These are phyloP conservation scores for Burhinus bistriatus DNA, from an alignment of 2,113 vertebrate species.

Conservation along the genomic window DNA sequence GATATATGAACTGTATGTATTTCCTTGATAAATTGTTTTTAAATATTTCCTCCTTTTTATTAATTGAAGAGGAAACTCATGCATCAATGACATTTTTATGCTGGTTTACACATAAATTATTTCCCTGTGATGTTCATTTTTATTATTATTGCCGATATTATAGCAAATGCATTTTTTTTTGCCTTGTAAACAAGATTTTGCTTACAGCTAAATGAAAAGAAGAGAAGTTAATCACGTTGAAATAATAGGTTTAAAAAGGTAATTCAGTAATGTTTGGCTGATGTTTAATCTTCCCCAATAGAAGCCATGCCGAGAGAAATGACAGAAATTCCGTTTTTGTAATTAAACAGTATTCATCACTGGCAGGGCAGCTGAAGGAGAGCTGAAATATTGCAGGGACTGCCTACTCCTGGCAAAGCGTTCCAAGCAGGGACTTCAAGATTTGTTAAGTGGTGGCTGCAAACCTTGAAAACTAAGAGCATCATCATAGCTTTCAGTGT, in stretches of 20 bases:
- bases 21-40: conserved; percentile 93
- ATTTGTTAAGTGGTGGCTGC: not conserved
- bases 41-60: conserved; percentile 98
- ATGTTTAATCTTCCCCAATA: conserved; percentile 81
- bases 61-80: conserved; percentile 96
- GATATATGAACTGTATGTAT: conserved; percentile 93
- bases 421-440: not conserved
- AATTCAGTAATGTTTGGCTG: conserved; percentile 79
- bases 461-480: not conserved
- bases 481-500: not conserved
- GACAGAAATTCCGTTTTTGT: conserved; percentile 78
- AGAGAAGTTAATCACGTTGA: conserved; percentile 82
- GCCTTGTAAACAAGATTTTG: conserved; percentile 83
- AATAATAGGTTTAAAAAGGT: conserved; percentile 87
- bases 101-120: conserved; percentile 94
- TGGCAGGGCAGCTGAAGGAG: conserved; percentile 64
- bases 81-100: conserved; percentile 93
- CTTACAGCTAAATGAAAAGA: conserved; percentile 83
- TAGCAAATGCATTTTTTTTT: conserved; percentile 76
- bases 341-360: conserved; percentile 83
- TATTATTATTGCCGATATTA: conserved; percentile 85
- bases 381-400: conserved; percentile 32
- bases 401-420: not conserved
- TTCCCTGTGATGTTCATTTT: conserved; percentile 81
- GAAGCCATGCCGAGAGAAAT: conserved; percentile 71